Conservation (phyloP, 1,140 invertebrate species). For the Hyles vespertilio region DNA sequence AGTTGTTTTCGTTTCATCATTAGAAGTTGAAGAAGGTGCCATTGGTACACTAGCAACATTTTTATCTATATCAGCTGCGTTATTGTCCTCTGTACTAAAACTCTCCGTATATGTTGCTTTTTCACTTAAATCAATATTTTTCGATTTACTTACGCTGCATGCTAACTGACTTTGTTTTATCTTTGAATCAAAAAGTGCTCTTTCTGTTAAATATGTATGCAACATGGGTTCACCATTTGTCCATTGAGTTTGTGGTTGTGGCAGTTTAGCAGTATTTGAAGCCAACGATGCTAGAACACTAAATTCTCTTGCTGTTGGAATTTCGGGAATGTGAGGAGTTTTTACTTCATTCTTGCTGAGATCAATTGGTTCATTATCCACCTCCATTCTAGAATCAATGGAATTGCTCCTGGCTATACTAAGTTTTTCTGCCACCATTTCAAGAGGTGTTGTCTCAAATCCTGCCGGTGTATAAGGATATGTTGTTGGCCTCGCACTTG, state of each 20-base stretch:
- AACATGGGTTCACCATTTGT: conserved; percentile 79
- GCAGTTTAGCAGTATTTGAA: conserved; percentile 79
- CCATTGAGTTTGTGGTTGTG: conserved; percentile 76
- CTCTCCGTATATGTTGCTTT: conserved; percentile 37
- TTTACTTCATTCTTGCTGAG: conserved; percentile 71
- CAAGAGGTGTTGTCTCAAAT: conserved; percentile 43
- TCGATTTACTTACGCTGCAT: conserved; percentile 47
- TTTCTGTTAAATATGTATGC: conserved; percentile 85
- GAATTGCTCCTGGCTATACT: conserved; percentile 28
- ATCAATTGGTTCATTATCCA: conserved; percentile 77
- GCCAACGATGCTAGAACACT: conserved; percentile 80
- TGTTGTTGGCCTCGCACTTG: conserved; percentile 76
- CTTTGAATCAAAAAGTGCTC: conserved; percentile 83
- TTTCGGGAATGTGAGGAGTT: conserved; percentile 66
- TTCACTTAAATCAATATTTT: conserved; percentile 49
- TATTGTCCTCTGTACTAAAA: conserved; percentile 18
- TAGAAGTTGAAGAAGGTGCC: conserved; percentile 15
- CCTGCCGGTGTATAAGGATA: conserved; percentile 78
- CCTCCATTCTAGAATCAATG: conserved; percentile 40
- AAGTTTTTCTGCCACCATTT: conserved; percentile 46
- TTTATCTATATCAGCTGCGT: conserved; percentile 15
- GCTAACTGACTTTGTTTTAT: conserved; percentile 82
- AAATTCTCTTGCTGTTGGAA: conserved; percentile 79
- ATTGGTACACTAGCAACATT: conserved; percentile 21
- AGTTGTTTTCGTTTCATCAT: conserved; percentile 18